Conservation (phyloP, 92 coral and sea anemone genomes). For the Heliopora coerulea region DNA sequence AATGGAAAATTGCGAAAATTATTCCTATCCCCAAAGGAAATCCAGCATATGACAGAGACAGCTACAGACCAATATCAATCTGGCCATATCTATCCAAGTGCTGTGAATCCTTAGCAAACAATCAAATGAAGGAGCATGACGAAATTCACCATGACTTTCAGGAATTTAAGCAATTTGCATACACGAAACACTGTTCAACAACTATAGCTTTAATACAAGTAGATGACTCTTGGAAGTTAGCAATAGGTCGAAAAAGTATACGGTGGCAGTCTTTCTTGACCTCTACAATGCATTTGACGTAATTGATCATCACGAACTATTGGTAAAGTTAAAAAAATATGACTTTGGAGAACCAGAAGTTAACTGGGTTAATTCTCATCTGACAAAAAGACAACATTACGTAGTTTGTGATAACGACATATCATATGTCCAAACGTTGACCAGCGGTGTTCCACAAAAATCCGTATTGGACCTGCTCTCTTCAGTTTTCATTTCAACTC, state of each 20-base stretch:
- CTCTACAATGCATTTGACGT: constrained; percentile 58
- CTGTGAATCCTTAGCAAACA: too few species aligned
- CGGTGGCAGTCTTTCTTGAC: constrained; percentile 54
- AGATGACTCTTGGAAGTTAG: not conserved
- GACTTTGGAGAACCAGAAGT: constrained; percentile 8
- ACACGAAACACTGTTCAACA: not conserved
- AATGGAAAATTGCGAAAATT: constrained; percentile 52
- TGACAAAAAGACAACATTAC: constrained; percentile 31
- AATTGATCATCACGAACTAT: constrained; percentile 48
- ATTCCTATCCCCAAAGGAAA: constrained; percentile 50
- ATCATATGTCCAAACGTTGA: not conserved
- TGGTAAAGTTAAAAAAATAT: constrained; percentile 30
- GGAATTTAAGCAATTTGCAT: not conserved
- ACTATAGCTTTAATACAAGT: not conserved
- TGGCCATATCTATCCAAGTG: not conserved
- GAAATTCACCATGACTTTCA: not conserved
- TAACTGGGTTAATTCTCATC: constrained; percentile 49
- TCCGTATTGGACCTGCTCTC: not conserved
- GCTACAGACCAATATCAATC: constrained; percentile 46
- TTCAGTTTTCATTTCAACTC: not conserved
- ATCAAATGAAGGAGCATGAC: too few species aligned
- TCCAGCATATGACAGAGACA: constrained; percentile 36
- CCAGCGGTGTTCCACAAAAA: not conserved
- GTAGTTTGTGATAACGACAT: not conserved
- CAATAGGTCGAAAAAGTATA: constrained; percentile 40